A percentile compares a stretch with the other conserved stretches of the same genome.
These are phyloP conservation scores for Odontamblyopus lacepedii DNA, from an alignment of 2,797 vertebrate species.

Conservation along the genomic window DNA sequence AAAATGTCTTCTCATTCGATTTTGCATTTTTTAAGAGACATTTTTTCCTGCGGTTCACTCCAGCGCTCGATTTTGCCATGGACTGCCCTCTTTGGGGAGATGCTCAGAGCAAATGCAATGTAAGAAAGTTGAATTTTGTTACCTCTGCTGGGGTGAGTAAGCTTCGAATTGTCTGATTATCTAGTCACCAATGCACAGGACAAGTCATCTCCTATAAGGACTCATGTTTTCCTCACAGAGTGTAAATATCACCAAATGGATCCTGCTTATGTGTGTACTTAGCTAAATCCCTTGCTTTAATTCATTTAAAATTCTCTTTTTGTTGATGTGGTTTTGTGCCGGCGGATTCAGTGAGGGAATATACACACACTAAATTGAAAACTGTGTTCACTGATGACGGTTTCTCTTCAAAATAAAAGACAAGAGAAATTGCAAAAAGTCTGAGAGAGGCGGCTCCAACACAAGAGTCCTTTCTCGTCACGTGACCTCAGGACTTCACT, in stretches of 20 bases:
- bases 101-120: slow-evolving; percentile 71
- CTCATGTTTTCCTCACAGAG: slow-evolving; percentile 72
- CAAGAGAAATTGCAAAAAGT: slow-evolving; percentile 56
- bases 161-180: slow-evolving; percentile 56
- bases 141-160: slow-evolving; percentile 54
- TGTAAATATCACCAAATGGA: slow-evolving; percentile 81
- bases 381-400: slow-evolving; percentile 70
- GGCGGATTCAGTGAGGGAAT: slow-evolving; percentile 73
- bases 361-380: slow-evolving; percentile 80
- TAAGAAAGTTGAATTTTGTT: slow-evolving; percentile 54
- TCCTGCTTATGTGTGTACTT: slow-evolving; percentile 72
- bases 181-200: slow-evolving; percentile 64
- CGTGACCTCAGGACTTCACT: slow-evolving; percentile 68
- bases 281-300: slow-evolving; percentile 66
- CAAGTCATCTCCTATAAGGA: slow-evolving; percentile 67
- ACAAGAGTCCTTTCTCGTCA: slow-evolving; percentile 38
- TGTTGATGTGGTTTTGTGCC: slow-evolving; percentile 71
- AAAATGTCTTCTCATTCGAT: slow-evolving; percentile 64
- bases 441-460: slow-evolving; percentile 53
- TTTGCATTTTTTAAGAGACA: slow-evolving; percentile 57
- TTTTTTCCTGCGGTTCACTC: slow-evolving; percentile 62
- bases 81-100: slow-evolving; percentile 77
- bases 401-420: slow-evolving; percentile 46
- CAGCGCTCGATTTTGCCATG: slow-evolving; percentile 65
- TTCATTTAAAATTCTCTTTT: slow-evolving; percentile 51